Conservation (phyloP, 2,797 vertebrate species). For the Ambastaia sidthimunki region DNA sequence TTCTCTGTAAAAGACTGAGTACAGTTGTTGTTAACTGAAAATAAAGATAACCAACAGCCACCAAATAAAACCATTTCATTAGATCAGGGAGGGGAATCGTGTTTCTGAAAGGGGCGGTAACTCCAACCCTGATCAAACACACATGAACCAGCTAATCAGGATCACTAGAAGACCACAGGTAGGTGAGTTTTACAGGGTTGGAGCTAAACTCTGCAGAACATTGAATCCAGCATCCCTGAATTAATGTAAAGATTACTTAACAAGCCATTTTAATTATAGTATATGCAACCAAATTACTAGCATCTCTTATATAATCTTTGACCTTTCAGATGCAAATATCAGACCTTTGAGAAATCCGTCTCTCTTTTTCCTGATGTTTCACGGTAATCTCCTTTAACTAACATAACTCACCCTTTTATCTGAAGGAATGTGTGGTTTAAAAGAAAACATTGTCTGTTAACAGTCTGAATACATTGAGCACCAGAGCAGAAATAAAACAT, state of each 20-base stretch:
- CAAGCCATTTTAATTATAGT: background rate
- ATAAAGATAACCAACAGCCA: too few relatives aligned
- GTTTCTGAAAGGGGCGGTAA: too few relatives aligned
- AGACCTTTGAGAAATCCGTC: constrained; percentile 1
- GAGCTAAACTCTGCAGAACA: too few relatives aligned
- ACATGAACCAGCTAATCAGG: too few relatives aligned
- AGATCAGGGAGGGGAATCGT: too few relatives aligned
- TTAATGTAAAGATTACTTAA: too few relatives aligned
- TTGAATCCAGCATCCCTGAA: too few relatives aligned
- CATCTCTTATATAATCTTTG: background rate
- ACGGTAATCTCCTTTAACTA: constrained; percentile 31
- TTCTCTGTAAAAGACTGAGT: background rate
- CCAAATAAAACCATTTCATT: too few relatives aligned
- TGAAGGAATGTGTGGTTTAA: constrained; percentile 41
- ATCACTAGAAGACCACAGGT: too few relatives aligned
- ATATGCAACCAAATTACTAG: background rate
- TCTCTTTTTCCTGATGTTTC: background rate
- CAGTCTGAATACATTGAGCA: constrained; percentile 44
- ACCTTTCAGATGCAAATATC: background rate
- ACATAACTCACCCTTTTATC: constrained; percentile 41
- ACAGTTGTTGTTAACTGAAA: too few relatives aligned
- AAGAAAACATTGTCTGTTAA: constrained; percentile 47
- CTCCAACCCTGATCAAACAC: too few relatives aligned
- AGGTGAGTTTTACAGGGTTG: too few relatives aligned
- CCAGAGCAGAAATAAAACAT: constrained; percentile 58